Conservation (phyloP, 2,113 vertebrate species). For the Salvator merianae region DNA sequence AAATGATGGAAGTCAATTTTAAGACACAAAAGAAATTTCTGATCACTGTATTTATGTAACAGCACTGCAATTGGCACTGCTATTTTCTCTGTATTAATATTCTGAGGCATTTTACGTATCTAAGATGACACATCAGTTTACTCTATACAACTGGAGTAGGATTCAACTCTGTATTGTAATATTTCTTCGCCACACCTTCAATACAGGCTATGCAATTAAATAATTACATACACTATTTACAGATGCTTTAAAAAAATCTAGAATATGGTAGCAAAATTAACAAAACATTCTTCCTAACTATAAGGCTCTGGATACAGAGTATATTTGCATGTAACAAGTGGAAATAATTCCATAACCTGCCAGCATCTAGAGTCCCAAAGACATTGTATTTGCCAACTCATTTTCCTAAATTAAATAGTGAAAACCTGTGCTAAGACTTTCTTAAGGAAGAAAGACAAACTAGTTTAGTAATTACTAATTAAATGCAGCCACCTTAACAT, state of each 20-base stretch:
- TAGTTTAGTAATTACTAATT: neutral
- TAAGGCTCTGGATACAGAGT: slow-evolving; percentile 17
- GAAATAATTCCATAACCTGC: slow-evolving; percentile 34
- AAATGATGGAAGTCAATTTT: neutral
- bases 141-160: slow-evolving; percentile 15
- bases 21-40: slow-evolving; percentile 24
- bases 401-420: slow-evolving; percentile 32
- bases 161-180: slow-evolving; percentile 4
- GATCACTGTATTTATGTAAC: slow-evolving; percentile 11
- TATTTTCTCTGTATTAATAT: slow-evolving; percentile 7
- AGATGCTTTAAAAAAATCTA: neutral
- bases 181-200: neutral
- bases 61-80: slow-evolving; percentile 27
- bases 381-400: neutral
- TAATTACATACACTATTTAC: neutral
- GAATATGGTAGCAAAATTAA: slow-evolving; percentile 1
- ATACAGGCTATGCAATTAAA: neutral
- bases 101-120: slow-evolving; percentile 17
- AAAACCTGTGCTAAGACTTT: slow-evolving; percentile 15
- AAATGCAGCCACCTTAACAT: neutral
- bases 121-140: neutral
- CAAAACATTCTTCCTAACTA: slow-evolving; percentile 20
- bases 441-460: slow-evolving; percentile 31
- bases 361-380: neutral
- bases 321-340: neutral